Conservation (phyloP, 2,888 invertebrate genomes). For the Lycophotia porphyrea region DNA sequence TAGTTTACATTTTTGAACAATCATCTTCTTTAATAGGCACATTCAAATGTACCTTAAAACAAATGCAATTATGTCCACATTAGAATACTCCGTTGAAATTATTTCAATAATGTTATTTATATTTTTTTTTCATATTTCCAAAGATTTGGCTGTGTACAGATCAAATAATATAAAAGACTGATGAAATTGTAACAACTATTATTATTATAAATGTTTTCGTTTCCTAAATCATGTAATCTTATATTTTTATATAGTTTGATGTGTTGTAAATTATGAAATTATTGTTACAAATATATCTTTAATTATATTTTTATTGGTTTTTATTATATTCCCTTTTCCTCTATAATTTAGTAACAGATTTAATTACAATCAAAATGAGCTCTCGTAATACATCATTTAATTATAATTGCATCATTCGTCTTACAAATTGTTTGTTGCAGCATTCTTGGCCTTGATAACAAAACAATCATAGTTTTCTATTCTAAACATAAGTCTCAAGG, state of each 20-base stretch:
- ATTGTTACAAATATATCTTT: constrained; percentile 75
- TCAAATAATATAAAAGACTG: constrained; percentile 81
- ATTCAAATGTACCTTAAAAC: constrained; percentile 39
- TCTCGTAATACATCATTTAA: constrained; percentile 20
- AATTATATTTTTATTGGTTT: constrained; percentile 52
- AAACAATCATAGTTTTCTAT: constrained; percentile 40
- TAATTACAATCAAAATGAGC: neutral
- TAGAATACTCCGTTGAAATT: constrained; percentile 49
- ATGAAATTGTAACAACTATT: constrained; percentile 76
- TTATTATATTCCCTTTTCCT: constrained; percentile 31
- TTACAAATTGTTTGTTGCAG: constrained; percentile 22
- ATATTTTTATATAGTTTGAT: constrained; percentile 70
- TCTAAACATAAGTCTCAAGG: constrained; percentile 28
- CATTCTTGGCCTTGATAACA: constrained; percentile 24
- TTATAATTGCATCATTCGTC: constrained; percentile 31
- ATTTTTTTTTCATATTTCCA: constrained; percentile 74
- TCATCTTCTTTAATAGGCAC: constrained; percentile 14
- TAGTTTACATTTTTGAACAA: constrained; percentile 8
- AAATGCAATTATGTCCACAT: constrained; percentile 57
- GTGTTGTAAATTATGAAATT: constrained; percentile 71
- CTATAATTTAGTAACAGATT: neutral
- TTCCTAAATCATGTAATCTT: constrained; percentile 73
- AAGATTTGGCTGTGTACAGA: constrained; percentile 87
- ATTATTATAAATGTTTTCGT: constrained; percentile 68
- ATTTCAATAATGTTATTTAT: constrained; percentile 61